Evolutionary conservation across 1,140 invertebrate genomes (phyloP).

Genomic region (Caligus rogercresseyi): DNA sequence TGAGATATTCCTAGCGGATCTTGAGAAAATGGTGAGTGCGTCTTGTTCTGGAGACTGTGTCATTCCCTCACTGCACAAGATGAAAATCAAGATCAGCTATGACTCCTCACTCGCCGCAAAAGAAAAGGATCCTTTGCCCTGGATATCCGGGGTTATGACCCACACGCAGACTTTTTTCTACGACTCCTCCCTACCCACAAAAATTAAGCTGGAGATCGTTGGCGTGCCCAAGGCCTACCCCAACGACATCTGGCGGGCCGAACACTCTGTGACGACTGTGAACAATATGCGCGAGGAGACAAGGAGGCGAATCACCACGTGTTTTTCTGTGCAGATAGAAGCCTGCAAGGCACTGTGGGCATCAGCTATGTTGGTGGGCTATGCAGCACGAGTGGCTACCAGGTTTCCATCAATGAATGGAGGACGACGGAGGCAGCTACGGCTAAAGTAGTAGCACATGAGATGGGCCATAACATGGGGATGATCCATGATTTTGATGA

Average conservation of each 20-base stretch:
- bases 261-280: neutral
- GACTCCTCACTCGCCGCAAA: neutral
- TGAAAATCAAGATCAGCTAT: neutral
- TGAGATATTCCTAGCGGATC: neutral
- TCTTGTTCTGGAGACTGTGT: neutral
- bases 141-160: neutral
- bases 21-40: neutral
- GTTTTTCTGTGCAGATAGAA: constrained; percentile 1
- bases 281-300: neutral
- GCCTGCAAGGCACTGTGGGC: neutral
- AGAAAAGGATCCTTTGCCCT: neutral
- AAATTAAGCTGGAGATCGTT: constrained; percentile 1
- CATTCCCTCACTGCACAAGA: neutral
- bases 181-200: neutral
- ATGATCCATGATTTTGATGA: neutral
- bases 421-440: neutral
- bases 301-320: neutral
- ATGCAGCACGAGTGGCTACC: neutral
- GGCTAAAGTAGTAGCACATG: constrained; percentile 2
- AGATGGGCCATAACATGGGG: constrained; percentile 5
- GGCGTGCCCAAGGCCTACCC: neutral
- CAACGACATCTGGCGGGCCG: neutral
- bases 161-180: constrained; percentile 5
- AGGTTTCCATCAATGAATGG: constrained; percentile 11
- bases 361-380: neutral